Evolutionary conservation across 2,888 invertebrate species (phyloP), one percentile per base, ranked within the genome.

Genomic region (Neria commutata): DNA sequence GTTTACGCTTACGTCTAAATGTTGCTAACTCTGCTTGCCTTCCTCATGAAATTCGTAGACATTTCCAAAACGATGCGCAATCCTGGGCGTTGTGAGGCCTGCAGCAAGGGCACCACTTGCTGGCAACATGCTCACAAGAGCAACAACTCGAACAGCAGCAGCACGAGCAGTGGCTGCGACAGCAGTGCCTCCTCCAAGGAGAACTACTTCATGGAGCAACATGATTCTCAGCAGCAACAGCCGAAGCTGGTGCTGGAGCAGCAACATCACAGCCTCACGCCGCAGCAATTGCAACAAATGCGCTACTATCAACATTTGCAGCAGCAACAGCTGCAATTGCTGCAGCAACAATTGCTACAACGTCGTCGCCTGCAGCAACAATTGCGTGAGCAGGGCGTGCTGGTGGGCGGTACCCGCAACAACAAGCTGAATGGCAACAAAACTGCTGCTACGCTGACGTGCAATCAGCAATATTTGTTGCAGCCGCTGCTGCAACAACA

Each of bases 261-360:
- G 46, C 70, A 73, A 54, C 67, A 73, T 51, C 68, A 66, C 52
- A 59, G 62, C 26, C 63, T 73, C 34, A 67, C 67, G 73, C 91
- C 91, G 70, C 88, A 88, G 70, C 89, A 89, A 72, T 84, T 87
- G 67, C 87, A 80, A 64, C 75, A 87, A 72, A 78, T 87, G 52
- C 81, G 84, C 58, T 79, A 78, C 54, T 81, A 81, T 64, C 79
- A 80, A 61, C 75, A 75, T 25, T 69, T 79, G 67, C 79, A 82
- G 56, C 81, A 81, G 58, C 81, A 82, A 61, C 77, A 80, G 61
- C 75, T 82, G 65, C 76, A 75, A 33, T 70, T 81, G 65, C 72
- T 81, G 65, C 82, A 79, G 56, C 81, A 77, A 45, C 79, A 81
- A 65, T 62, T 75, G 51, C 67, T 82, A 67, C 79, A 83, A 56